These are phyloP conservation scores for Garrulus glandarius DNA, from an alignment of 2,797 vertebrate species.

Conservation along the genomic window DNA sequence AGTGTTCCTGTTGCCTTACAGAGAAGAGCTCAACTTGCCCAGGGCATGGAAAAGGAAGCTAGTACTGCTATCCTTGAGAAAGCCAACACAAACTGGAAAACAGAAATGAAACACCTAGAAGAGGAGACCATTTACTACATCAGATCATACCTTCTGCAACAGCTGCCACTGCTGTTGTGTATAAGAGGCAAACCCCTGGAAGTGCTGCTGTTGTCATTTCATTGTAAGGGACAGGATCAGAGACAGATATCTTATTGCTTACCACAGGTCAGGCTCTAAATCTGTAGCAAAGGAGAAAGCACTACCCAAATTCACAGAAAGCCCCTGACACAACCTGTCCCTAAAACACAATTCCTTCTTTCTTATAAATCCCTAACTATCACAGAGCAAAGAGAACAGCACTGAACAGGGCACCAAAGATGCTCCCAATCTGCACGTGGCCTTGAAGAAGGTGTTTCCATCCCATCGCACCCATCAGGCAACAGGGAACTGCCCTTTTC, in stretches of 20 bases:
- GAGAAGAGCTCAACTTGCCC: neutral
- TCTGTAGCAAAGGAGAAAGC: neutral
- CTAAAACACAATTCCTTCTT: neutral
- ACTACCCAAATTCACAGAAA: neutral
- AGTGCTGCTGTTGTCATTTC: neutral
- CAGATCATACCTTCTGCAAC: neutral
- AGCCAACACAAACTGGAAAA: neutral
- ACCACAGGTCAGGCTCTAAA: neutral
- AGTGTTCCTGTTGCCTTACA: neutral
- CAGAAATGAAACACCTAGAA: neutral
- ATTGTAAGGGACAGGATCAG: neutral
- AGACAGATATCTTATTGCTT: neutral
- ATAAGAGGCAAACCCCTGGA: neutral
- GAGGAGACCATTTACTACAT: neutral
- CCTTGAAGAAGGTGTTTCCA: neutral
- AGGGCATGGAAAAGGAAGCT: neutral
- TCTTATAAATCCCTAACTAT: neutral
- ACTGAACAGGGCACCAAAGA: neutral
- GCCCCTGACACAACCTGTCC: neutral
- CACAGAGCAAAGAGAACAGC: neutral
- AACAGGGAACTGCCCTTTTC: neutral
- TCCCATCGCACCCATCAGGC: neutral
- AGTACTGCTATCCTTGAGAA: neutral
- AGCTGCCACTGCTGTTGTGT: neutral
- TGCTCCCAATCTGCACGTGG: accelerated